Evolutionary conservation across 2,888 invertebrate genomes (phyloP).

Genomic region (Aphidoletes aphidimyza): DNA sequence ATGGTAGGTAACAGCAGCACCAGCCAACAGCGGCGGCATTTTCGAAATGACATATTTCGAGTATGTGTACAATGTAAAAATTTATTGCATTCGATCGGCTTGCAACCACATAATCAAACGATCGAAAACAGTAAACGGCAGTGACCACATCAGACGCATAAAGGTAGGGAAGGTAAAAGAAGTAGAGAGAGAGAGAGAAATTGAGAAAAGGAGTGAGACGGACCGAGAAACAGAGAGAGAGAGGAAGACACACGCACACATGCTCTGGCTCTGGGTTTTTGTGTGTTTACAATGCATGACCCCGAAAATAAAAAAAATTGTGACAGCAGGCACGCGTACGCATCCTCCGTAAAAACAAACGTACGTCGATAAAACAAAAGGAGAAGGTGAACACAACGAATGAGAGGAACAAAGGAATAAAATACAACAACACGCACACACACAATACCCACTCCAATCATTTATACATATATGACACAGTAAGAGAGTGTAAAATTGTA

Average conservation of each 20-base stretch:
- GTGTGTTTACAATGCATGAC: conserved; percentile 51
- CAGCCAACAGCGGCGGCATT: no score
- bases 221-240: not conserved
- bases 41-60: conserved; percentile 9
- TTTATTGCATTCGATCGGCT: not conserved
- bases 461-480: not conserved
- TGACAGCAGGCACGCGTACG: conserved; percentile 55
- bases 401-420: no score
- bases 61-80: not conserved
- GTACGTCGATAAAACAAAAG: not conserved
- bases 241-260: not conserved
- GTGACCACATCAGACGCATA: not conserved
- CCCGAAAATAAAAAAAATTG: conserved; percentile 44
- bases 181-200: not conserved
- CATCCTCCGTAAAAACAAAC: conserved; percentile 31
- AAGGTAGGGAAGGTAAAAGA: no score
- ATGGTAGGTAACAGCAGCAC: not conserved
- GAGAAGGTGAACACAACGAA: not conserved
- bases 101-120: conserved; percentile 32
- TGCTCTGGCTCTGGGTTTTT: not conserved
- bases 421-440: not conserved
- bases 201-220: not conserved
- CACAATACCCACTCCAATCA: not conserved
- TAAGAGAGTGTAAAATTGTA: not conserved
- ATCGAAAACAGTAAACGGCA: not conserved